Evolutionary conservation across 2,888 invertebrate genomes (phyloP).

Genomic region (Ormia ochracea): DNA sequence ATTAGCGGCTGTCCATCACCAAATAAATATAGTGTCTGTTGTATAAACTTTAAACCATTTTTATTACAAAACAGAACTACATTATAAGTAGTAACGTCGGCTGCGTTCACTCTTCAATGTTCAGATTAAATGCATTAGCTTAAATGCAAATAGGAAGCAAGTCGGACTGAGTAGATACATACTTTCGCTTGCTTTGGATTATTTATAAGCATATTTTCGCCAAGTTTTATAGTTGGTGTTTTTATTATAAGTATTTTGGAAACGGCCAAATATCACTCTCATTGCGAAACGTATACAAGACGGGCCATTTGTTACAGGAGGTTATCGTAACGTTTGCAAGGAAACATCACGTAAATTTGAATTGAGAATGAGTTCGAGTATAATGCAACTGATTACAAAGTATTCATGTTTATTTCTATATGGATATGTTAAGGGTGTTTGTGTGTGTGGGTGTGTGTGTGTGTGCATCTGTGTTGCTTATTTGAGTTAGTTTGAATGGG

Average conservation of each 20-base stretch:
- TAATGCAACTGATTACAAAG: slow-evolving; percentile 14
- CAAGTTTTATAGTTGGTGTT: not conserved
- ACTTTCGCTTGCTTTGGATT: not conserved
- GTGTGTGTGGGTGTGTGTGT: not conserved
- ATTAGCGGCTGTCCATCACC: too few species aligned
- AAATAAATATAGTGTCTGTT: too few species aligned
- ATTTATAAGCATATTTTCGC: not conserved
- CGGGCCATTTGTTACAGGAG: slow-evolving; percentile 19
- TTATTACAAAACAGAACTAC: too few species aligned
- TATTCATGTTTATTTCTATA: not conserved
- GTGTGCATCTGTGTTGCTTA: not conserved
- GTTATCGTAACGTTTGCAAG: not conserved
- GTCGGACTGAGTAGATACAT: not conserved
- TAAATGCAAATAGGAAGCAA: not conserved
- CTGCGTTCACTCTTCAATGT: too few species aligned
- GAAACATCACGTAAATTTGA: slow-evolving; percentile 37
- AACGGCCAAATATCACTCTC: not conserved
- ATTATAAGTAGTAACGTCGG: too few species aligned
- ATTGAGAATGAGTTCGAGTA: not conserved
- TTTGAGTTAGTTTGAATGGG: not conserved
- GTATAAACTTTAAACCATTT: too few species aligned
- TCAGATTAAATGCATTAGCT: too few species aligned
- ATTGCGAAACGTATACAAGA: not conserved
- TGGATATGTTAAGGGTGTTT: too few species aligned
- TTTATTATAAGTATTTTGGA: not conserved